Percentiles rank a stretch among this genome's conserved stretches.
These are phyloP conservation scores for Xenopus petersii DNA, from an alignment of 2,797 vertebrate species.

Conservation along the genomic window DNA sequence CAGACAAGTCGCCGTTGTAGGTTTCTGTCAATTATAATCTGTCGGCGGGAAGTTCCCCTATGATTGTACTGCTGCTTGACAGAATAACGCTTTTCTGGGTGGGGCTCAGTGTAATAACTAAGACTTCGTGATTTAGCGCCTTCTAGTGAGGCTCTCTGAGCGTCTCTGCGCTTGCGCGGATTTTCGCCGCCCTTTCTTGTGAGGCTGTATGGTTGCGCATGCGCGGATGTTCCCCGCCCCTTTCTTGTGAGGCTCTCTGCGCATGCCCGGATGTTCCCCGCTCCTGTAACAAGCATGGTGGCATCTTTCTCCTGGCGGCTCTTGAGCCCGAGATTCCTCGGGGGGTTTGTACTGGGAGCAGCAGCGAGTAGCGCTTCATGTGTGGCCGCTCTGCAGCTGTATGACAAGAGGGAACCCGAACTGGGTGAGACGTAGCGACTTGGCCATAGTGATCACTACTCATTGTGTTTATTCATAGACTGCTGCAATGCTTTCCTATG, in stretches of 20 bases:
- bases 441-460: no score
- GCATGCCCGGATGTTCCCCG: background rate
- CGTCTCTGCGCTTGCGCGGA: background rate
- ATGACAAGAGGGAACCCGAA: background rate
- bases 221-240: background rate
- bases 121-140: background rate
- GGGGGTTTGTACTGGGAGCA: conserved; percentile 60
- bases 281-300: background rate
- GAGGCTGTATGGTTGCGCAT: no score
- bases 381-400: conserved; percentile 51
- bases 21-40: no score
- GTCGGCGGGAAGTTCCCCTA: no score
- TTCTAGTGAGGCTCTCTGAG: no score
- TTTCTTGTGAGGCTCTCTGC: background rate
- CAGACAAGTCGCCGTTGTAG: no score
- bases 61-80: no score
- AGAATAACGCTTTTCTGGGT: no score
- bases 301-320: conserved; percentile 21
- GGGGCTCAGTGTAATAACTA: no score
- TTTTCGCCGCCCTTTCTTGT: background rate
- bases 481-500: no score
- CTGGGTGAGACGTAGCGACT: conserved; percentile 51
- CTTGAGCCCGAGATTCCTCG: conserved; percentile 48
- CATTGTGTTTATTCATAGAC: no score
- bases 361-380: conserved; percentile 53